Conservation (phyloP, 2,888 invertebrate species). For the Campoletis raptor region DNA sequence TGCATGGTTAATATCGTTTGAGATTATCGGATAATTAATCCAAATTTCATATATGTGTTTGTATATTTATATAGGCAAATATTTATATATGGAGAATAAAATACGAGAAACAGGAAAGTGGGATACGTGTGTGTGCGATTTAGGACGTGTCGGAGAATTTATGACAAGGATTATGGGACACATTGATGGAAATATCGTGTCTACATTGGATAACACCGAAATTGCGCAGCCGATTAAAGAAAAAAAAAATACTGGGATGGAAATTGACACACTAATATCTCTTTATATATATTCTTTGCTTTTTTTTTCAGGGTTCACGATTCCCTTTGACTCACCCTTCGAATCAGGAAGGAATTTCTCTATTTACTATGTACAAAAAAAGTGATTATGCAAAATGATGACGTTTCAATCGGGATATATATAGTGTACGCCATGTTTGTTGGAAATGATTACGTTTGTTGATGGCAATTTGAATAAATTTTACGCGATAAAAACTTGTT, state of each 20-base stretch:
- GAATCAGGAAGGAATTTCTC: constrained; percentile 29
- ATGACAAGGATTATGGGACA: constrained; percentile 39
- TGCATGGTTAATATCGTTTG: constrained; percentile 35
- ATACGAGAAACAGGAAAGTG: constrained; percentile 40
- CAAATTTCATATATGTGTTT: constrained; percentile 30
- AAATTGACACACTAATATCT: constrained; percentile 10
- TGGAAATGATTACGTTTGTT: not conserved
- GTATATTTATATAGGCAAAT: constrained; percentile 26
- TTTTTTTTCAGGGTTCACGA: constrained; percentile 1
- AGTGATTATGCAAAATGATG: not conserved
- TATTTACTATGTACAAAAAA: constrained; percentile 19
- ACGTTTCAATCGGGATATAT: not conserved
- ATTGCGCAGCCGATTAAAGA: not conserved
- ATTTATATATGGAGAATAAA: constrained; percentile 37
- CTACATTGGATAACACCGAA: constrained; percentile 32
- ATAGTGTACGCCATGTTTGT: not conserved
- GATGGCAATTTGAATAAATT: not conserved
- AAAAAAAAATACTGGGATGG: not conserved
- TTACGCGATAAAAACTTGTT: not conserved
- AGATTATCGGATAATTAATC: constrained; percentile 35
- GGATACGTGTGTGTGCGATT: constrained; percentile 38
- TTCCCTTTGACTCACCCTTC: constrained; percentile 53
- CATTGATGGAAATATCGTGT: constrained; percentile 31
- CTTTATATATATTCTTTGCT: constrained; percentile 8
- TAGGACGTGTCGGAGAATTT: constrained; percentile 42